Evolutionary conservation across 35 echinoderm and acorn worm genomes (phyloP), one percentile per base, ranked within the genome.

Genomic region (Amphiura filiformis): DNA sequence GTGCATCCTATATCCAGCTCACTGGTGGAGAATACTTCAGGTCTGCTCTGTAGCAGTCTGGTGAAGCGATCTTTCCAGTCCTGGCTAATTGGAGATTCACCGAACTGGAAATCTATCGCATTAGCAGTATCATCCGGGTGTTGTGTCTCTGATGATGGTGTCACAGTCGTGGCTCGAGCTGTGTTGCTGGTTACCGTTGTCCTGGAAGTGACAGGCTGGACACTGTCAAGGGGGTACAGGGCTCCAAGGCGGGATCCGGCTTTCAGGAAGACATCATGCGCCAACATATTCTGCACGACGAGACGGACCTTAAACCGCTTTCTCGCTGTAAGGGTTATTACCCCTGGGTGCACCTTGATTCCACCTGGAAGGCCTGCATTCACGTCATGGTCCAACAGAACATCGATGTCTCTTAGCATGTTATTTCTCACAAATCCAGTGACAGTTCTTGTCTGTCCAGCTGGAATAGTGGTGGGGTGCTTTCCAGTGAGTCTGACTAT

Each of bases 1-100:
- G 75, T 81, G 20, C 77, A 85, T 1, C 87, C 75, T 38, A 65
- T 81, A 28, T 81, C 87, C 9, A 64, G 11, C 13, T 92, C 91
- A 85, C 84, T 17, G n/a, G 0, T 79, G 32, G 44, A 84, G 75
- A 89, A 82, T 0, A 34, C 87, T 38, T 84, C 35, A 4, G 11
- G 41, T 9, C 35, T 12, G 17, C 13, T n/a, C 23, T 44, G 15
- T 12, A 82, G 23, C 0, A 38, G 28, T 15, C 23, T 0, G 0
- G 0, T 82, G 26, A 82, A 13, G 13, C 80, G 36, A 22, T 52
- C 23, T 56, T 5, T 13, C 34, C 41, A 38, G 0, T 37, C 36
- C 39, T 37, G 17, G 12, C 26, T 38, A 3, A 82, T 38, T 17
- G 80, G 80, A 32, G 80, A 82, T 39, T 12, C 35, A n/a, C 7